phyloP scores from a whole-genome alignment of 2,113 vertebrate genomes.

The Ginglymostoma cirratum region DNA sequence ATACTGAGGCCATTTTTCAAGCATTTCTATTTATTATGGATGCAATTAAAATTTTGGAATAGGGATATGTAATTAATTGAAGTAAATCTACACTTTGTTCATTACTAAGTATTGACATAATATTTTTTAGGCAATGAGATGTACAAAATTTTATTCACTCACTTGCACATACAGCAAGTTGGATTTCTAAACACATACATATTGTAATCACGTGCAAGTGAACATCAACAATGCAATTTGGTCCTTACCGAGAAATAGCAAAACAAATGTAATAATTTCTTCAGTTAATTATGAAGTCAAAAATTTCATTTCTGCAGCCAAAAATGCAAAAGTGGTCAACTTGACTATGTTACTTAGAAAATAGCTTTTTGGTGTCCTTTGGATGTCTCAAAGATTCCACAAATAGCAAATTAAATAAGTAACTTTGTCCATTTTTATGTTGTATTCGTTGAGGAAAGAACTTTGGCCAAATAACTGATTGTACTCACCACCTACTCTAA shows the following conservation, averaged over 20 bases:
- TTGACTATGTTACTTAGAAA: background rate
- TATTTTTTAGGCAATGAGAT: background rate
- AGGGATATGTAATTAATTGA: constrained; percentile 1
- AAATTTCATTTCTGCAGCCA: background rate
- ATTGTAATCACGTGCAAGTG: background rate
- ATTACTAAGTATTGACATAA: background rate
- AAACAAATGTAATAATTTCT: background rate
- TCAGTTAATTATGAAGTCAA: background rate
- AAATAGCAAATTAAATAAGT: background rate
- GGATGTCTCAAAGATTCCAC: background rate
- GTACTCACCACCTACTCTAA: background rate
- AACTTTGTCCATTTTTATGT: background rate
- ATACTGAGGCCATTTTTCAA: background rate
- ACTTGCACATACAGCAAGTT: background rate
- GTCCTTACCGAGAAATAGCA: background rate
- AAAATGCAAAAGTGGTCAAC: background rate
- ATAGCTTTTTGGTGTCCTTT: background rate
- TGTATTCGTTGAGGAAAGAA: background rate
- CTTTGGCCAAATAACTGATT: background rate
- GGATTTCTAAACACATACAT: background rate
- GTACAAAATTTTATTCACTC: background rate
- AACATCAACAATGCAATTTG: background rate
- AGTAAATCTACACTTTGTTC: background rate
- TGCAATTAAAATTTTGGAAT: background rate
- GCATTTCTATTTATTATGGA: background rate